Evolutionary conservation across 2,113 vertebrate genomes (phyloP).

Genomic region (Chiloscyllium plagiosum): DNA sequence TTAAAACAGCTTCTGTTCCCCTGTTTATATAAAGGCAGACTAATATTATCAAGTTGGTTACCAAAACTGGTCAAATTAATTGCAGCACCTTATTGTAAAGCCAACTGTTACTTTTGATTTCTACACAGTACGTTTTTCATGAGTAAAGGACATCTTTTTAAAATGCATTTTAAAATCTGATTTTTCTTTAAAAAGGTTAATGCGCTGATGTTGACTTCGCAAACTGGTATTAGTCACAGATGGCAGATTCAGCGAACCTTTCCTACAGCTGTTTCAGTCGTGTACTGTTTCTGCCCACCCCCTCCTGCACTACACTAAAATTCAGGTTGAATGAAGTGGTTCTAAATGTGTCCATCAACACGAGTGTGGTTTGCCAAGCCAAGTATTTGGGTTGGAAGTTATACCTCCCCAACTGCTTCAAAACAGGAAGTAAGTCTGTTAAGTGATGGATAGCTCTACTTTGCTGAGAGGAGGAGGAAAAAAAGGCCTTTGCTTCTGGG

Average conservation of each 20-base stretch:
- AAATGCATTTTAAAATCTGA: conserved; percentile 10
- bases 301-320: conserved; percentile 55
- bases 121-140: background rate
- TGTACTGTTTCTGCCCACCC: conserved; percentile 43
- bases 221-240: conserved; percentile 44
- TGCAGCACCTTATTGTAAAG: background rate
- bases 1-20: too few relatives aligned
- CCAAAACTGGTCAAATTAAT: background rate
- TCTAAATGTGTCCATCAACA: conserved; percentile 73
- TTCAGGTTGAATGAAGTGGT: conserved; percentile 68
- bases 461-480: conserved; percentile 50
- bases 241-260: conserved; percentile 51
- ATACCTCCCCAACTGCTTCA: conserved; percentile 67
- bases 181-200: background rate
- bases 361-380: conserved; percentile 65
- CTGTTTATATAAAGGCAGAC: background rate
- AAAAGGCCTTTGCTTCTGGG: conserved; percentile 51
- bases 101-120: background rate
- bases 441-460: conserved; percentile 74
- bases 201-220: background rate
- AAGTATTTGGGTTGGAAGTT: conserved; percentile 78
- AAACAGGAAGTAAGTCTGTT: conserved; percentile 86
- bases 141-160: background rate
- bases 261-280: conserved; percentile 50
- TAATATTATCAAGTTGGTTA: background rate